Conservation (phyloP, 2,888 invertebrate species). For the Andrena chrysosceles region DNA sequence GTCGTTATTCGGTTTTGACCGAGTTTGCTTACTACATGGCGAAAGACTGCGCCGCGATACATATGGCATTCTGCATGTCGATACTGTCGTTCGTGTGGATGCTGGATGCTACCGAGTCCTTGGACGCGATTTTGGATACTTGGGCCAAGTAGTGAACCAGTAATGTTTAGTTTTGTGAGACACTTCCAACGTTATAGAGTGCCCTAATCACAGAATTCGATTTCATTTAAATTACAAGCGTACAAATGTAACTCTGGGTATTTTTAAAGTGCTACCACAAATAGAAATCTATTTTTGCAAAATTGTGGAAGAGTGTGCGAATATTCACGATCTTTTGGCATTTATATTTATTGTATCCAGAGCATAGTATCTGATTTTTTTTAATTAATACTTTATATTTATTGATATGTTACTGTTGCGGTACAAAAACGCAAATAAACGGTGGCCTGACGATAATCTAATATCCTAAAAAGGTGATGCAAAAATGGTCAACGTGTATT, state of each 20-base stretch:
- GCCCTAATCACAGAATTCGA: background rate
- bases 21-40: conserved; percentile 77
- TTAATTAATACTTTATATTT: background rate
- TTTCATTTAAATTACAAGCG: background rate
- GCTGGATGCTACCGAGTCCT: conserved; percentile 83
- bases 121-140: conserved; percentile 80
- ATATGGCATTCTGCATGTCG: conserved; percentile 79
- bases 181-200: conserved; percentile 30
- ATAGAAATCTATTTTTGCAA: background rate
- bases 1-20: conserved; percentile 70
- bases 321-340: background rate
- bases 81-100: conserved; percentile 83
- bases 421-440: background rate
- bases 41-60: conserved; percentile 74
- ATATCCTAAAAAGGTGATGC: background rate
- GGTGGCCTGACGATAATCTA: background rate
- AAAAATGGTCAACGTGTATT: too few relatives aligned
- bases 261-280: background rate
- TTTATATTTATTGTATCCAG: background rate
- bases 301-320: background rate
- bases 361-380: background rate
- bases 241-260: background rate
- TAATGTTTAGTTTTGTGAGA: conserved; percentile 58
- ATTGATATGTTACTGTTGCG: background rate
- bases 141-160: conserved; percentile 78